Conservation (phyloP, 1,140 invertebrate species). For the Caenorhabditis briggsae region DNA sequence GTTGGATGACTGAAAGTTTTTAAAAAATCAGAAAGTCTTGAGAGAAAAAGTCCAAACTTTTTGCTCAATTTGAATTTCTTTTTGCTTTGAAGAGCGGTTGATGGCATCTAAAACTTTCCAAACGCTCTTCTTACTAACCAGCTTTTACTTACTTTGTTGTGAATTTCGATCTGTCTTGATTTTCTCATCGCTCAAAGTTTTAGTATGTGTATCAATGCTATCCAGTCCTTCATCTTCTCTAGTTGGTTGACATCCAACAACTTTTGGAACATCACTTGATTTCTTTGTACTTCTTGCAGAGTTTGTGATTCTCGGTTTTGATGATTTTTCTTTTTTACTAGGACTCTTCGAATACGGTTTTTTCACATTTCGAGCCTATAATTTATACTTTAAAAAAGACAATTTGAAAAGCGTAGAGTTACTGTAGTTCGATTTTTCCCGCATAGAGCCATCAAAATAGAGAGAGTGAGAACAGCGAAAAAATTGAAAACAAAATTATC, state of each 20-base stretch:
- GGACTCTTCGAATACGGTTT: neutral
- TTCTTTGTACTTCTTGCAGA: neutral
- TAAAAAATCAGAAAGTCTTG: no score
- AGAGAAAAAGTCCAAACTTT: no score
- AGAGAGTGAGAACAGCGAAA: neutral
- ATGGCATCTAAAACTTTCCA: neutral
- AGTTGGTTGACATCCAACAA: constrained; percentile 19
- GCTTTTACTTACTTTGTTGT: neutral
- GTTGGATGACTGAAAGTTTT: no score
- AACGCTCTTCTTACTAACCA: neutral
- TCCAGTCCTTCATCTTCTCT: constrained; percentile 38
- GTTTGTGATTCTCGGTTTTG: no score
- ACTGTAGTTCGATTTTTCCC: constrained; percentile 3
- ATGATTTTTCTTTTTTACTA: neutral
- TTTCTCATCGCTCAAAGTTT: neutral
- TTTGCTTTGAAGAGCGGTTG: neutral
- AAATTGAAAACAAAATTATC: constrained; percentile 9
- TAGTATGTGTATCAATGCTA: neutral
- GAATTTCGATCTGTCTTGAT: neutral
- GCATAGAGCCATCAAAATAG: constrained; percentile 7
- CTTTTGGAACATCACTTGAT: neutral
- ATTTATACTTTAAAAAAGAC: no score
- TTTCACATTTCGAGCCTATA: no score
- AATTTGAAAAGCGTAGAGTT: neutral
- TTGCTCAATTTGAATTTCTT: neutral